phyloP scores from a whole-genome alignment of 2,888 invertebrate genomes.

The Sepioteuthis lessoniana region DNA sequence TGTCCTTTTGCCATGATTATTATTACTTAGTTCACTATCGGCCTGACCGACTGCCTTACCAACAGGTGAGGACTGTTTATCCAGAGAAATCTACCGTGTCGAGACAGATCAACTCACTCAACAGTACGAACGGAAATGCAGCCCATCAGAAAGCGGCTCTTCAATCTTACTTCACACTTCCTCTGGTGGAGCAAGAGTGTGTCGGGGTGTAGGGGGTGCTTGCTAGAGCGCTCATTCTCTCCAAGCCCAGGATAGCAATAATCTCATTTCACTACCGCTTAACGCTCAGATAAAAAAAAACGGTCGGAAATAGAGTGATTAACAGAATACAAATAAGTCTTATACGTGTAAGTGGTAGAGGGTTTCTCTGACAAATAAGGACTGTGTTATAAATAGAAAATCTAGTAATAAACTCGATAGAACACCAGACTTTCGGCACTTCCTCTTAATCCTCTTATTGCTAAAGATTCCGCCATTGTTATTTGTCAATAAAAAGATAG shows the following conservation, averaged over 20 bases:
- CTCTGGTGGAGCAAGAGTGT: no score
- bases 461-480: no score
- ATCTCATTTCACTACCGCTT: not conserved
- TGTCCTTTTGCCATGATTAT: no score
- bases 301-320: not conserved
- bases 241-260: not conserved
- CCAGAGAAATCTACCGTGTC: not conserved
- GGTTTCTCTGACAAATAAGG: not conserved
- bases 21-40: not conserved
- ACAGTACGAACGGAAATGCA: not conserved
- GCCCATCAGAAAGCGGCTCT: not conserved
- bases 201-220: no score
- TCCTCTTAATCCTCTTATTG: not conserved
- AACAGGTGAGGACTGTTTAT: not conserved
- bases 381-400: not conserved
- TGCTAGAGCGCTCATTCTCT: not conserved
- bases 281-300: not conserved
- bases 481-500: no score
- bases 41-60: not conserved
- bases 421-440: not conserved
- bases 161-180: not conserved
- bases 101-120: not conserved
- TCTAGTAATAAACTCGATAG: not conserved
- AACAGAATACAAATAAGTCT: not conserved
- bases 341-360: not conserved